Evolutionary conservation across 2,797 vertebrate species (phyloP), one percentile per base, ranked within the genome.

Genomic region (Enteromius argenteus): DNA sequence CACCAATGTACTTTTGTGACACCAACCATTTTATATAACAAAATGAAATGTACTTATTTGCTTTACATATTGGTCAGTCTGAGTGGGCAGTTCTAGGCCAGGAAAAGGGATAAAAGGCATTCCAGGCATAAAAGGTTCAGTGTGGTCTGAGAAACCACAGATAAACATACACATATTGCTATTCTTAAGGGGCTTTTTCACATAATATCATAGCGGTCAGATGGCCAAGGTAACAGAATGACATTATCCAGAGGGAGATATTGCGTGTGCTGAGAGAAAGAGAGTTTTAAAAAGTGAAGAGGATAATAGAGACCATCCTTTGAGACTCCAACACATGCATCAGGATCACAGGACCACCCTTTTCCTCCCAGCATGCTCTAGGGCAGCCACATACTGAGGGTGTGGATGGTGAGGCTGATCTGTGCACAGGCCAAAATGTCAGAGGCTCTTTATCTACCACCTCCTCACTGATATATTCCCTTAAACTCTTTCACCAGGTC

Each of bases 321-420:
- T 75, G 80, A 82, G 72, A 83, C 60, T 67, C 60, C 53, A 75
- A 76, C 72, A 37, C 46, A 60, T 21, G 21, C 39, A 79, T 62
- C 42, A 72, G 53, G 83, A 79, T 84, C 75, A 84, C 83, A 84
- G 66, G 39, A 84, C 21, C 37, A 71, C 27, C 9, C 30, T 72
- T 58, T 84, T 84, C 67, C 83, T 79, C 75, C 83, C 67, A 84
- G 83, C 83, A 79, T 79, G 75, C 83, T 84, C 53, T 79, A 37
- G 83, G 75, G 8, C 64, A 78, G 64, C 66, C 42, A 66, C 60
- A 67, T 21, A 67, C 60, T 14, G 44, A 66, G 30, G 60, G 74
- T 15, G 53, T 32, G 23, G 35, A 83, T 11, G 73, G 23, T 35
- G 62, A 68, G 62, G 49, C 44, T 1, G 64, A 83, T 77, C 62